These are phyloP conservation scores for Macrobrachium nipponense DNA, from an alignment of 1,140 invertebrate genomes.

Conservation along the genomic window DNA sequence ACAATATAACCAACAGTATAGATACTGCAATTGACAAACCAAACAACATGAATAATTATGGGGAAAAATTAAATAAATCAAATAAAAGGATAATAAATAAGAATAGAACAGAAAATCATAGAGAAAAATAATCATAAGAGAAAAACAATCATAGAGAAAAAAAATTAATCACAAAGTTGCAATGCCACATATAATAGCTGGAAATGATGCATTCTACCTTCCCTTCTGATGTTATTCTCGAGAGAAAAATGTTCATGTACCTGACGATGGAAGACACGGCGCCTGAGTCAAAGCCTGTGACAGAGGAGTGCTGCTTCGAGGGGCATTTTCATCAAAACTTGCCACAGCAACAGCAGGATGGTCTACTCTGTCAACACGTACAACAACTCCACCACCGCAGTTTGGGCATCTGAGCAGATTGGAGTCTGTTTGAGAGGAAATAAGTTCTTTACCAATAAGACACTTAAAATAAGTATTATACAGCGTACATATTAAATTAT, in stretches of 20 bases:
- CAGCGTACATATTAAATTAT: neutral
- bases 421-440: neutral
- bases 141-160: too few species aligned
- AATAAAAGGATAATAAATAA: too few species aligned
- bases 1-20: too few species aligned
- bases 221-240: neutral
- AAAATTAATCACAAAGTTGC: too few species aligned
- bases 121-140: too few species aligned
- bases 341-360: neutral
- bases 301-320: constrained; percentile 3
- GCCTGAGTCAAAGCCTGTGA: neutral
- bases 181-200: neutral
- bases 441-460: too few species aligned
- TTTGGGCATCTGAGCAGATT: constrained; percentile 29
- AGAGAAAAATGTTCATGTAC: neutral
- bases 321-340: neutral
- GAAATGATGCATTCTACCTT: neutral
- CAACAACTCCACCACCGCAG: constrained; percentile 27
- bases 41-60: too few species aligned
- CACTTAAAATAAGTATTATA: neutral
- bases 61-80: too few species aligned
- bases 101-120: too few species aligned
- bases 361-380: constrained; percentile 21
- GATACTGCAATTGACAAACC: too few species aligned
- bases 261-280: neutral